Conservation (phyloP, 37 sponge, comb jelly and placozoan species). For the Bolinopsis microptera region DNA sequence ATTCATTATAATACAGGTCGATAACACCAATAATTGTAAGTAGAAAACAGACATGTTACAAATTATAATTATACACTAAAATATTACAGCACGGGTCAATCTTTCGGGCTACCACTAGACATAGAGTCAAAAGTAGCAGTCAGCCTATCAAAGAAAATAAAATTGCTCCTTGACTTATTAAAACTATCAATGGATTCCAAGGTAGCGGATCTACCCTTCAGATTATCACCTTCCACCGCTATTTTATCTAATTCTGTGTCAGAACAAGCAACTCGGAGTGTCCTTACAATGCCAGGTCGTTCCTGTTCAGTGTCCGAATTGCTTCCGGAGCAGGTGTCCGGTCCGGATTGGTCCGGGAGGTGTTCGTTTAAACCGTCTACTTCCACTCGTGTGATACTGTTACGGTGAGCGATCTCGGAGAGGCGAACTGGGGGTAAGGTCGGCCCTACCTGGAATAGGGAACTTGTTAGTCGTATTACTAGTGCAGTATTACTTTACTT, state of each 20-base stretch:
- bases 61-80: background rate
- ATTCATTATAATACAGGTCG: no score
- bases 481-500: no score
- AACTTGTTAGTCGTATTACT: background rate
- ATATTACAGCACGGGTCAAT: background rate
- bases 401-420: background rate
- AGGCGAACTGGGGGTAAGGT: background rate
- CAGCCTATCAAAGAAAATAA: conserved; percentile 14
- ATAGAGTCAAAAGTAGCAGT: background rate
- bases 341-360: background rate
- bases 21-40: background rate
- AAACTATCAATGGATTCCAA: background rate
- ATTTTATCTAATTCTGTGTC: conserved; percentile 11
- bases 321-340: background rate
- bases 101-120: background rate
- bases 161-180: background rate
- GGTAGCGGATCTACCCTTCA: background rate
- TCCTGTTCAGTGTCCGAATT: background rate
- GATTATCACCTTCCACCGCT: background rate
- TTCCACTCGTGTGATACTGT: background rate
- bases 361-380: background rate
- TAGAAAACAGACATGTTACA: background rate
- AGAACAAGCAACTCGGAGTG: background rate
- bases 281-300: background rate
- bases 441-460: background rate